Evolutionary conservation across 2,888 invertebrate genomes (phyloP).

Genomic region (Glaucopsyche alexis): DNA sequence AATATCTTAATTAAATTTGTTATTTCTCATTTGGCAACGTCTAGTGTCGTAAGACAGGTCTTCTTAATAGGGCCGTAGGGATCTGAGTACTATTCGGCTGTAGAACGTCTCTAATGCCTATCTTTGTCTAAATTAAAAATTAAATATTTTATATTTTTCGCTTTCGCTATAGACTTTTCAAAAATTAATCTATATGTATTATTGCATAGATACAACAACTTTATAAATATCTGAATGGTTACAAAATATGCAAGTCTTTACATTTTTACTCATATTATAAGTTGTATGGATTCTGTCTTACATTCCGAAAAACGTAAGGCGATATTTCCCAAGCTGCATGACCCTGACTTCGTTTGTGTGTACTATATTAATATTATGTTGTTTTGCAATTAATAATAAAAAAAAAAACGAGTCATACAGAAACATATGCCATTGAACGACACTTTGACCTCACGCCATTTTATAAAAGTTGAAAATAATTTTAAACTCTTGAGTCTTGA

Average conservation of each 20-base stretch:
- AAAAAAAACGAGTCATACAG: not conserved
- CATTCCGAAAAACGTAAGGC: no score
- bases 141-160: no score
- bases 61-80: not conserved
- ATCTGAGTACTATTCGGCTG: not conserved
- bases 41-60: not conserved
- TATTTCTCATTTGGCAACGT: constrained; percentile 12
- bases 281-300: no score
- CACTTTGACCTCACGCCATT: not conserved
- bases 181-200: no score
- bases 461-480: not conserved
- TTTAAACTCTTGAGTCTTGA: no score
- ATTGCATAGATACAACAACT: no score
- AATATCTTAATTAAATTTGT: not conserved
- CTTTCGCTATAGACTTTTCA: not conserved
- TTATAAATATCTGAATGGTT: no score
- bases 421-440: not conserved
- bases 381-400: not conserved
- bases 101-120: not conserved
- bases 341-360: no score
- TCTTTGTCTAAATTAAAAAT: not conserved
- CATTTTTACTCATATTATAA: no score
- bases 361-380: no score
- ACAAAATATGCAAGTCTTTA: no score
- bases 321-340: no score